Percentiles rank a stretch among this genome's conserved stretches.
Conservation (phyloP, 2,113 vertebrate species). For the Naja naja region DNA sequence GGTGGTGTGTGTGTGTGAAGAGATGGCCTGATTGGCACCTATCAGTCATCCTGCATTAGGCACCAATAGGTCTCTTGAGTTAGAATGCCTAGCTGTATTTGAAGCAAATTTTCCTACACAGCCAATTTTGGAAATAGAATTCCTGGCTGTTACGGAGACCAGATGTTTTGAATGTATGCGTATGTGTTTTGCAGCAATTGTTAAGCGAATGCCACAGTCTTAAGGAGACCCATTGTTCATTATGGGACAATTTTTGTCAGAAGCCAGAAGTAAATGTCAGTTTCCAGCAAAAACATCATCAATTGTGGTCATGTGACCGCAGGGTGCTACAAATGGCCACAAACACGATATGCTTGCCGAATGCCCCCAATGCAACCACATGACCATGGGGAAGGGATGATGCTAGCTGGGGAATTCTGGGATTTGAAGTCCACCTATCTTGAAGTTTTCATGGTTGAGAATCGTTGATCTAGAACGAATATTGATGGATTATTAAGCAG, state of each 20-base stretch:
- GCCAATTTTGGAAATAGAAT: neutral
- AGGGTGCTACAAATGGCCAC: neutral
- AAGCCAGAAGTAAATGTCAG: neutral
- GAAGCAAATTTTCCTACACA: constrained; percentile 8
- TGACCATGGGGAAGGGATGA: neutral
- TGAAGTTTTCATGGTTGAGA: too few species aligned
- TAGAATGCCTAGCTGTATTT: neutral
- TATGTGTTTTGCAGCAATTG: neutral
- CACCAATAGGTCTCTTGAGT: neutral
- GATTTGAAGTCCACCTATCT: too few species aligned
- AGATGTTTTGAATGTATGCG: neutral
- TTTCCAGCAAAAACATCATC: neutral
- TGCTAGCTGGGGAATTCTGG: too few species aligned
- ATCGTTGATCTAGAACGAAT: too few species aligned
- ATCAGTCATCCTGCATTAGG: neutral
- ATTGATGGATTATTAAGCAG: neutral
- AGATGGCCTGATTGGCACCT: constrained; percentile 48
- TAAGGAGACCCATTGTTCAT: neutral
- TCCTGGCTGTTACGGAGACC: neutral
- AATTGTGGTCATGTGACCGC: neutral
- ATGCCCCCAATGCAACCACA: neutral
- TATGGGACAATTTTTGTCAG: neutral
- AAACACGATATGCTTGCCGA: accelerated
- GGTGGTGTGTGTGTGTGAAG: constrained; percentile 36
- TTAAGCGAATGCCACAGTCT: neutral